Percentiles rank a stretch among this genome's conserved stretches.
Evolutionary conservation across 2,113 vertebrate species (phyloP).

Genomic region (Sebastes fasciatus): DNA sequence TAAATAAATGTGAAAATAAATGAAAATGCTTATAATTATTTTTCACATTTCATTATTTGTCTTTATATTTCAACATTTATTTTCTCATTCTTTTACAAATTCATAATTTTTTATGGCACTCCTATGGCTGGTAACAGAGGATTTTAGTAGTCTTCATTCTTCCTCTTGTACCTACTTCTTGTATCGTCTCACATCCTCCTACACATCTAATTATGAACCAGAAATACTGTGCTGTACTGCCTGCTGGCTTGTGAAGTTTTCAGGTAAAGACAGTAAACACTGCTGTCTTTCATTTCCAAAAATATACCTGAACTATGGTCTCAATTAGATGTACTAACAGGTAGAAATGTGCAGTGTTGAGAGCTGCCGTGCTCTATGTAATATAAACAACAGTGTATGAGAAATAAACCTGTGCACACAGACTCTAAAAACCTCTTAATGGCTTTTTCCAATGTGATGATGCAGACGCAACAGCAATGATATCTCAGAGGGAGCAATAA

Average conservation of each 20-base stretch:
- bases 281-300: slow-evolving; percentile 53
- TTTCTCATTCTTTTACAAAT: no score
- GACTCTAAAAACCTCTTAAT: slow-evolving; percentile 63
- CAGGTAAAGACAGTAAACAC: slow-evolving; percentile 43
- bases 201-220: slow-evolving; percentile 64
- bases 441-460: slow-evolving; percentile 54
- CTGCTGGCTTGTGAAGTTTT: slow-evolving; percentile 53
- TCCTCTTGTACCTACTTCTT: slow-evolving; percentile 36
- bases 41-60: no score
- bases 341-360: slow-evolving; percentile 35
- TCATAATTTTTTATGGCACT: no score
- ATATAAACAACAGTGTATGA: slow-evolving; percentile 41
- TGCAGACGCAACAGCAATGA: slow-evolving; percentile 58
- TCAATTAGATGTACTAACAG: slow-evolving; percentile 39
- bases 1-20: no score
- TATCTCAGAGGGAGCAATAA: slow-evolving; percentile 72
- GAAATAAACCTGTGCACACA: slow-evolving; percentile 40
- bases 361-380: slow-evolving; percentile 6
- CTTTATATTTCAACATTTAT: no score
- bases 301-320: slow-evolving; percentile 46
- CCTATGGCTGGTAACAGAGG: neutral
- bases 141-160: slow-evolving; percentile 20
- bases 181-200: slow-evolving; percentile 63
- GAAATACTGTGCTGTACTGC: slow-evolving; percentile 48
- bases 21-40: no score